Base-by-base conservation (phyloP, 2,113 vertebrate species). In the Cavia aperea region DNA sequence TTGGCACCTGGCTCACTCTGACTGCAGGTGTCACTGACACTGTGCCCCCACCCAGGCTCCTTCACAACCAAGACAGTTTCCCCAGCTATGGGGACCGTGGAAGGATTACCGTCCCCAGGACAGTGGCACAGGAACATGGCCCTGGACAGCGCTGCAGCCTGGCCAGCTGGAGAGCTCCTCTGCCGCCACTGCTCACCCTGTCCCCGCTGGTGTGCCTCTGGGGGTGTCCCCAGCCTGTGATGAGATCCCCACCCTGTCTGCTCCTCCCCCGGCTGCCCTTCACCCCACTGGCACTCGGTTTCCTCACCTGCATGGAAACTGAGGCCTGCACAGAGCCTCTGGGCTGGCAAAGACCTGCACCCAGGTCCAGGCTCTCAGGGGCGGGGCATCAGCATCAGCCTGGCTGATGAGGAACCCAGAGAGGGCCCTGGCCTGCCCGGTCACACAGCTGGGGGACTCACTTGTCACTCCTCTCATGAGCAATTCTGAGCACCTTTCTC, bases 311-410 rank as follows among this genome's bases (percentile, higher is more conserved):
- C 63, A 23, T 6, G 1, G 23, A 6, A 6, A 23, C 46, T 43
- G 7, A 2, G 12, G 56, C 82, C 36, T 36, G 54, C 8, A 84
- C 31, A 9, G 36, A 58, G 86, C 23, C 19, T 79, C 54, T 14
- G 29, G 26, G 56, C 4, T 51, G 36, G 87, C 79, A 51, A 43
- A 81, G 79, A 31, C 68, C 33, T 0, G 21, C 68, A 33, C 16
- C 0, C 62, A 63, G 62, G 0, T 26, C 54, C 26, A 1, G 70
- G 10, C 39, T 16, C 65, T 19, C 66, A 46, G 60, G 26, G 39
- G 3, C 31, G 12, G 39, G 1, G 1, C 51, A 24, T 7, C 60
- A 31, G 46, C 24, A 0, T 33, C 2, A 8, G 19, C 24, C 58
- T 49, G 4, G 13, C 19, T 31, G 19, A 21, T n/a, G 21, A 89